Conservation (phyloP, 2,797 vertebrate species). For the Pseudochaenichthys georgianus region DNA sequence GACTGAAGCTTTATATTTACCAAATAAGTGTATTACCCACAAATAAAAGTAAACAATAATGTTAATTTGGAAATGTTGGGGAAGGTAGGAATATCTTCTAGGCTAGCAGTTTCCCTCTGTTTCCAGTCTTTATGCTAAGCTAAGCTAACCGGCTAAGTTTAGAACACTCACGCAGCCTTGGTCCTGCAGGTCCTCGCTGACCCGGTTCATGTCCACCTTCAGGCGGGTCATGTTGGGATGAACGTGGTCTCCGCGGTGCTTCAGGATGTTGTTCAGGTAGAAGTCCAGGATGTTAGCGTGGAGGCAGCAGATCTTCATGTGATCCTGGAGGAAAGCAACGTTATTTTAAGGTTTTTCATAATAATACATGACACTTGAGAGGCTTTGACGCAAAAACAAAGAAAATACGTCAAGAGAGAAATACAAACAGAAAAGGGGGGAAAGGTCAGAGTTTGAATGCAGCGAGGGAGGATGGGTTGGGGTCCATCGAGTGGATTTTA, state of each 20-base stretch:
- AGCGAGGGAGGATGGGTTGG: too few species aligned
- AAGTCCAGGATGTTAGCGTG: slow-evolving; percentile 87
- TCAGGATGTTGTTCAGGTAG: slow-evolving; percentile 81
- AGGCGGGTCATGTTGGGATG: slow-evolving; percentile 56
- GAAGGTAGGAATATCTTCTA: too few species aligned
- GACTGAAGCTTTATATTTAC: neutral
- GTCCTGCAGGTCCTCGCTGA: slow-evolving; percentile 69
- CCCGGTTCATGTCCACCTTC: slow-evolving; percentile 58
- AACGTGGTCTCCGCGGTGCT: neutral
- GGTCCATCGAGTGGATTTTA: too few species aligned
- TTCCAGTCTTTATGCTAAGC: slow-evolving; percentile 11
- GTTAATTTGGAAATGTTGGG: too few species aligned
- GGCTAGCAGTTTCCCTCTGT: neutral
- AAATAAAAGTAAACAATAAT: too few species aligned
- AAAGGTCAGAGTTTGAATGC: too few species aligned
- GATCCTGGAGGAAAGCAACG: slow-evolving; percentile 52
- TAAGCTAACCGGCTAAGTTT: neutral
- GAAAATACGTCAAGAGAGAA: too few species aligned
- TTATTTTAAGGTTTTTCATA: too few species aligned
- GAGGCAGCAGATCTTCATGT: slow-evolving; percentile 85
- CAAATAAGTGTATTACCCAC: too few species aligned
- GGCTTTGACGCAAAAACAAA: too few species aligned
- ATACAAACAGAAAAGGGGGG: too few species aligned
- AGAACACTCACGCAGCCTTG: slow-evolving; percentile 72
- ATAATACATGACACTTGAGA: too few species aligned